Evolutionary conservation across 1,140 invertebrate species (phyloP).

Genomic region (Apocrypta bakeri): DNA sequence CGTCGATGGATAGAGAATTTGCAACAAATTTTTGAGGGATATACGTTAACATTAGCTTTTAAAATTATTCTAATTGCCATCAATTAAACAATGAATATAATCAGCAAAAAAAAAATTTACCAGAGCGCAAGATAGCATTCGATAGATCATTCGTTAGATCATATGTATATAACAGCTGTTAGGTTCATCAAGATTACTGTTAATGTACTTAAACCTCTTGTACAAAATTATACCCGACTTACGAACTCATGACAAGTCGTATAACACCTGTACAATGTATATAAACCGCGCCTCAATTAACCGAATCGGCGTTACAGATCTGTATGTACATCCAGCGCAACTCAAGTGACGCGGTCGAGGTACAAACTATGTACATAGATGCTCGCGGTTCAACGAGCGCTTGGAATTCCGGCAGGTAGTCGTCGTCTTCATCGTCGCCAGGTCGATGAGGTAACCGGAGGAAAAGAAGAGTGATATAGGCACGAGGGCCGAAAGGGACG

Average conservation of each 20-base stretch:
- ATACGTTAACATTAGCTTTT: neutral
- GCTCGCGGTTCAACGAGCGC: conserved; percentile 66
- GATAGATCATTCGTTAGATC: too few relatives aligned
- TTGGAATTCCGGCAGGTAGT: conserved; percentile 59
- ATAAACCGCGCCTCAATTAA: neutral
- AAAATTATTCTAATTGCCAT: neutral
- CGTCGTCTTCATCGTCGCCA: conserved; percentile 38
- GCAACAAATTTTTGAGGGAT: neutral
- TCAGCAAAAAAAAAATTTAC: too few relatives aligned
- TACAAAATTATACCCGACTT: too few relatives aligned
- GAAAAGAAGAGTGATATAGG: neutral
- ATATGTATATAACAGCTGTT: too few relatives aligned
- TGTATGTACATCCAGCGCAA: neutral
- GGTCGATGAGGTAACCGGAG: conserved; percentile 60
- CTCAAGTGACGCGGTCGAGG: conserved; percentile 3
- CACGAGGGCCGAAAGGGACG: neutral
- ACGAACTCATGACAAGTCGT: too few relatives aligned
- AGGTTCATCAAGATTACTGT: too few relatives aligned
- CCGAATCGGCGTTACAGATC: neutral
- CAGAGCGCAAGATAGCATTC: too few relatives aligned
- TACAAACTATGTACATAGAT: conserved; percentile 40
- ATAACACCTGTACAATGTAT: too few relatives aligned
- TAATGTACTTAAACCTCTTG: too few relatives aligned
- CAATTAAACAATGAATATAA: too few relatives aligned
- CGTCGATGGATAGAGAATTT: neutral